Evolutionary conservation across 2,888 invertebrate species (phyloP).

Genomic region (Ophioninae sp.): DNA sequence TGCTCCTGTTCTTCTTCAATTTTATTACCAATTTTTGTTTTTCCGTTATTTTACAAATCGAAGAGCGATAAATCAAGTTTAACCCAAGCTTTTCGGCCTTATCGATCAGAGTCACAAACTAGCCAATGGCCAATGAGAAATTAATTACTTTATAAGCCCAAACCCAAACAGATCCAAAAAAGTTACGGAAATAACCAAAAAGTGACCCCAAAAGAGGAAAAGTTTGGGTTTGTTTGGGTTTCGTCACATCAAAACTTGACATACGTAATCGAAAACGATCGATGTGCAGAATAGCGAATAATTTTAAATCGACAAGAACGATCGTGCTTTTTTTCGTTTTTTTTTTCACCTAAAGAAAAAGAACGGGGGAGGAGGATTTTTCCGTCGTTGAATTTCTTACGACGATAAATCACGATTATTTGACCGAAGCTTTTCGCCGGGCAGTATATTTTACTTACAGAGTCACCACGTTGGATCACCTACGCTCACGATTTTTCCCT

Average conservation of each 20-base stretch:
- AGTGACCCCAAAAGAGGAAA: no score
- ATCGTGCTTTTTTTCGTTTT: slow-evolving; percentile 14
- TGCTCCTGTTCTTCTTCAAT: no score
- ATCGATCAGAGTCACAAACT: neutral
- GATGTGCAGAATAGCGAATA: neutral
- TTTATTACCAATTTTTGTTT: neutral
- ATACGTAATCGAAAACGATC: neutral
- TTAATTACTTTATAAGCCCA: neutral
- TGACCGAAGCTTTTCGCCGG: slow-evolving; percentile 79
- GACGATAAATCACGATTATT: slow-evolving; percentile 81
- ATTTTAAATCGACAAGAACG: neutral
- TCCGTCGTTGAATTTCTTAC: slow-evolving; percentile 74
- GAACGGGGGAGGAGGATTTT: slow-evolving; percentile 21
- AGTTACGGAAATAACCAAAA: no score
- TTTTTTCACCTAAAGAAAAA: slow-evolving; percentile 1
- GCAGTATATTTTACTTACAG: slow-evolving; percentile 81
- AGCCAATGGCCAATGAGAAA: slow-evolving; percentile 1
- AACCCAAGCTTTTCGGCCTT: neutral
- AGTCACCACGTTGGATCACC: slow-evolving; percentile 80
- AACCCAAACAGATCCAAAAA: neutral
- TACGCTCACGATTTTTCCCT: slow-evolving; percentile 61
- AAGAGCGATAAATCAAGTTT: neutral
- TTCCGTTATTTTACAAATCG: neutral
- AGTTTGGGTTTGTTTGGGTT: neutral
- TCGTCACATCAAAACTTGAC: neutral